Evolutionary conservation across 1,140 invertebrate species (phyloP).

Genomic region (Hydropsyche tenuis): DNA sequence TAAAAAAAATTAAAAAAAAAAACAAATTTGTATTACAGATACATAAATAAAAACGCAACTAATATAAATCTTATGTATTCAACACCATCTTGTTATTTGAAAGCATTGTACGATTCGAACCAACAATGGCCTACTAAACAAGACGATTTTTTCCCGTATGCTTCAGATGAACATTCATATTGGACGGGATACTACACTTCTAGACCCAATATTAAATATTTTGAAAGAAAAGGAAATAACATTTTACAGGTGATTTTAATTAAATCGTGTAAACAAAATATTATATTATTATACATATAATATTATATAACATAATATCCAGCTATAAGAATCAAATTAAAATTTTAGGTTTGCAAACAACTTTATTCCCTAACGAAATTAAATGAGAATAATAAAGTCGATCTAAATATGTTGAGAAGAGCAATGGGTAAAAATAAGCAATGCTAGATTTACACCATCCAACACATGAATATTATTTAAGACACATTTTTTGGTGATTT

Average conservation of each 20-base stretch:
- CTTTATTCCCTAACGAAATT: slow-evolving; percentile 56
- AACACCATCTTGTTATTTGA: slow-evolving; percentile 79
- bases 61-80: slow-evolving; percentile 78
- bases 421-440: slow-evolving; percentile 65
- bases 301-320: no score
- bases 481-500: no score
- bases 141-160: slow-evolving; percentile 80
- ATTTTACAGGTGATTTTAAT: slow-evolving; percentile 65
- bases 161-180: slow-evolving; percentile 70
- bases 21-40: slow-evolving; percentile 55
- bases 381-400: slow-evolving; percentile 51
- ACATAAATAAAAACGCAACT: slow-evolving; percentile 60
- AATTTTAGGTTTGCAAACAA: slow-evolving; percentile 63
- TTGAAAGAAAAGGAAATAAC: slow-evolving; percentile 69
- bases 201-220: slow-evolving; percentile 71
- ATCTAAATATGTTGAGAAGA: slow-evolving; percentile 57
- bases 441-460: no score
- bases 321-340: background rate
- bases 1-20: background rate
- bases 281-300: background rate
- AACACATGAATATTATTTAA: no score
- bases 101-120: slow-evolving; percentile 59
- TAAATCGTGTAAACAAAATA: background rate
- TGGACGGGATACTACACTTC: slow-evolving; percentile 89
- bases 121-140: slow-evolving; percentile 60